Percentiles rank a stretch among this genome's conserved stretches.
Evolutionary conservation across 2,797 vertebrate species (phyloP).

Genomic region (Spinibarbus caldwelli): DNA sequence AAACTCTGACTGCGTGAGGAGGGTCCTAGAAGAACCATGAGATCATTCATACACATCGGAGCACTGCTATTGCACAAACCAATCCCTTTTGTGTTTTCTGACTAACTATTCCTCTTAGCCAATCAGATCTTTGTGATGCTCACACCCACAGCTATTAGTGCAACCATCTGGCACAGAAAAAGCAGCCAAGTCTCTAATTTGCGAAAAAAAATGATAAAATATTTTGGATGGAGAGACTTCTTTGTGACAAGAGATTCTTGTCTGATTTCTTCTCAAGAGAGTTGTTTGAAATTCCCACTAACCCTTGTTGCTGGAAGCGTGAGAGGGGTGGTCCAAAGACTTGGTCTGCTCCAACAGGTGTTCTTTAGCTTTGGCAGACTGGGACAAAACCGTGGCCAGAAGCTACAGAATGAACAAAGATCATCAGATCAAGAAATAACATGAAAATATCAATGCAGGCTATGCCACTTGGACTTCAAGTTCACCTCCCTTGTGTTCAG

Average conservation of each 20-base stretch:
- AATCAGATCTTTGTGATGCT: slow-evolving; percentile 60
- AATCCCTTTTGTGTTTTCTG: slow-evolving; percentile 28
- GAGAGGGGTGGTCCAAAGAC: slow-evolving; percentile 84
- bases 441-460: neutral
- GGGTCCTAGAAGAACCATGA: slow-evolving; percentile 74
- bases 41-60: slow-evolving; percentile 46
- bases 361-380: slow-evolving; percentile 94
- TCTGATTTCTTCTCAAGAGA: neutral
- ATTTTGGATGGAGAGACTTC: neutral
- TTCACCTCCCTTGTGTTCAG: neutral
- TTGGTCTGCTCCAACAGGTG: slow-evolving; percentile 87
- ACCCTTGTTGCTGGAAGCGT: slow-evolving; percentile 74
- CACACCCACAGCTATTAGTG: slow-evolving; percentile 70
- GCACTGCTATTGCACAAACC: slow-evolving; percentile 55
- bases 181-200: slow-evolving; percentile 68
- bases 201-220: neutral
- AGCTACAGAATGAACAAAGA: slow-evolving; percentile 75
- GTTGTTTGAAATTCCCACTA: slow-evolving; percentile 19
- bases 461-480: neutral
- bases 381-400: slow-evolving; percentile 93
- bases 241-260: neutral
- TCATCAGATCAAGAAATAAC: slow-evolving; percentile 45
- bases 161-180: slow-evolving; percentile 73
- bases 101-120: slow-evolving; percentile 61
- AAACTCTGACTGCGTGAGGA: slow-evolving; percentile 85